Base-by-base conservation (phyloP, 2,113 vertebrate species). In the Oncorhynchus mykiss region DNA sequence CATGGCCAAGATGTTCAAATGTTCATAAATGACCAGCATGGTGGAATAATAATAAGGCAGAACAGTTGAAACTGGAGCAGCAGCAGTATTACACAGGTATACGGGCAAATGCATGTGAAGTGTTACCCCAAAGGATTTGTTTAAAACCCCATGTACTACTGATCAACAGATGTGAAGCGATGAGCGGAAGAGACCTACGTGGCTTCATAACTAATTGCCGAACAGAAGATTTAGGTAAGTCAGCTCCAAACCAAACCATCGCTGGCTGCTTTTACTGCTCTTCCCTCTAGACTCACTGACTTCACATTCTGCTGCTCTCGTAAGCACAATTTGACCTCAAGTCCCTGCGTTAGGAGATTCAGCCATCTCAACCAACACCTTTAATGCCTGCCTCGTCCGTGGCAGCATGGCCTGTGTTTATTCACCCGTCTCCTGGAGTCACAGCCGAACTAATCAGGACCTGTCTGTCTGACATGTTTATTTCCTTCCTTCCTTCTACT, bases 151-250 rank as follows among this genome's bases (percentile, higher is more conserved):
- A 3, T 45, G 25, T 20, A 27, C 67, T 75, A 29, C 24, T 71
- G 20, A 25, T 69, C 65, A 54, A 64, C 67, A 83, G 0, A 31
- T 76, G 22, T 27, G 62, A 13, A 84, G 67, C 27, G 72, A 94
- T 94, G 93, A 90, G 78, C 89, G 88, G 86, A 79, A 88, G 22
- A 80, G 83, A 91, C 71, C 69, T 67, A 57, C 86, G 71, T 73
- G 70, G 65, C 0, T 87, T 93, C 67, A 71, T 84, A 80, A 88
- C 88, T 71, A 81, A 67, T 76, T 80, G 64, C 68, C 90, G 87
- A 84, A 86, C 75, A 31, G 84, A 85, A 78, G 90, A 84, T 78
- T 79, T 70, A 83, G 95, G 95, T 97, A 93, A 78, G 88, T 81
- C 65, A 59, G 27, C 79, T 16, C 65, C 80, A 24, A 29, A 48